Conservation (phyloP, 2,888 invertebrate genomes). For the Rhagium mordax region DNA sequence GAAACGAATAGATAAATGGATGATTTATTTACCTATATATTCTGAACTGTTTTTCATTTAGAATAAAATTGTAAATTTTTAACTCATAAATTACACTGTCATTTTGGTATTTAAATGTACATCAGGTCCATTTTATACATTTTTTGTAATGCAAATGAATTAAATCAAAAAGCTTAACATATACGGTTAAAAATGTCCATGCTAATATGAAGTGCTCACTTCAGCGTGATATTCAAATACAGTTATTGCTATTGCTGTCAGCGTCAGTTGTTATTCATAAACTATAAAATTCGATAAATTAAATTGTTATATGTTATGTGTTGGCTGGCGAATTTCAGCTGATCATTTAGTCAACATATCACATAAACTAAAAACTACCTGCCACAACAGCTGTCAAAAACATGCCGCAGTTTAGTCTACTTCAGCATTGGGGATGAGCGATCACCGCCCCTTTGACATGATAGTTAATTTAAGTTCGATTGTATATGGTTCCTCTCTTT, state of each 20-base stretch:
- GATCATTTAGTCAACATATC: slow-evolving; percentile 45
- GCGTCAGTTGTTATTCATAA: slow-evolving; percentile 23
- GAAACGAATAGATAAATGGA: no score
- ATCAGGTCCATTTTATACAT: not conserved
- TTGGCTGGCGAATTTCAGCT: slow-evolving; percentile 35
- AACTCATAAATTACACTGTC: not conserved
- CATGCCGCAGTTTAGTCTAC: slow-evolving; percentile 43
- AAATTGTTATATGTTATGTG: slow-evolving; percentile 8
- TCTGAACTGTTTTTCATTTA: no score
- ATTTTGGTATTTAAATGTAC: not conserved
- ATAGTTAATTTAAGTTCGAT: slow-evolving; percentile 52
- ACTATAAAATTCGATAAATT: slow-evolving; percentile 33
- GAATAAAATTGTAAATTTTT: no score
- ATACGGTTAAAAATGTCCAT: slow-evolving; percentile 17
- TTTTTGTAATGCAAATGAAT: slow-evolving; percentile 24
- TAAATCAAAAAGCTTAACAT: slow-evolving; percentile 13
- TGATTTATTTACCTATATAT: no score
- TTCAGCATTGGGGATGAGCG: slow-evolving; percentile 44
- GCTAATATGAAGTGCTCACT: slow-evolving; percentile 16
- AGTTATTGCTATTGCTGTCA: slow-evolving; percentile 24
- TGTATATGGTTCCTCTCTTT: slow-evolving; percentile 43
- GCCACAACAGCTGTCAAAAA: slow-evolving; percentile 48
- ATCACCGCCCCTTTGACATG: slow-evolving; percentile 39
- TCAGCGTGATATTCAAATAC: slow-evolving; percentile 25
- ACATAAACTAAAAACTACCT: slow-evolving; percentile 50